phyloP scores from a whole-genome alignment of 2,888 invertebrate species.

The Panzeria rudis region DNA sequence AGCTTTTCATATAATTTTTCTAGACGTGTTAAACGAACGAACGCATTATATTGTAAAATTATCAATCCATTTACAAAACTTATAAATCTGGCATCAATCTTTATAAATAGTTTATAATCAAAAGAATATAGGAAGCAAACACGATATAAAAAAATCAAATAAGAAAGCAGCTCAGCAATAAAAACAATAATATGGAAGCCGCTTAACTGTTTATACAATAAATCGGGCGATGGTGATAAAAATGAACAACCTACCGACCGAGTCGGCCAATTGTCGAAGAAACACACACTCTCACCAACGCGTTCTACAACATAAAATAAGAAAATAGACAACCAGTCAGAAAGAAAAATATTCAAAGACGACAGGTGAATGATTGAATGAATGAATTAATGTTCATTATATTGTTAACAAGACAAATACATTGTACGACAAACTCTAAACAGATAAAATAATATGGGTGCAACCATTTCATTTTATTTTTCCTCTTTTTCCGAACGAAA shows the following conservation, averaged over 20 bases:
- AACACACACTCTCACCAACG: conserved; percentile 9
- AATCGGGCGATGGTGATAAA: conserved; percentile 45
- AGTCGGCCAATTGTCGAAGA: conserved; percentile 9
- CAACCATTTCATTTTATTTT: conserved; percentile 18
- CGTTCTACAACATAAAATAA: conserved; percentile 5
- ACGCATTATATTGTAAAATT: not conserved
- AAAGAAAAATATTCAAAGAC: conserved; percentile 26
- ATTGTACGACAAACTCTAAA: not conserved
- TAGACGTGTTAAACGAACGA: too few relatives aligned
- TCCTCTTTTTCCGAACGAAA: conserved; percentile 22
- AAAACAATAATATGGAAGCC: conserved; percentile 35
- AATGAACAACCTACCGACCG: not conserved
- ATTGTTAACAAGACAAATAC: conserved; percentile 40
- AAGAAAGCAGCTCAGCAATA: conserved; percentile 29
- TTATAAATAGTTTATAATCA: conserved; percentile 1
- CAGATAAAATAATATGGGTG: conserved; percentile 13
- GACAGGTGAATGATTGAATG: conserved; percentile 44
- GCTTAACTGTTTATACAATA: conserved; percentile 59
- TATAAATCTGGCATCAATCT: conserved; percentile 45
- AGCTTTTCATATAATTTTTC: too few relatives aligned
- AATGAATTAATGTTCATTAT: conserved; percentile 5
- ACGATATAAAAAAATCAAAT: conserved; percentile 20
- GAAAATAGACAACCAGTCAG: conserved; percentile 3
- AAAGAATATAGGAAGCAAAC: not conserved
- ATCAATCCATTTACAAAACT: not conserved